These are phyloP conservation scores for Taphrorychus bicolor DNA, from an alignment of 2,888 invertebrate genomes.

Conservation along the genomic window DNA sequence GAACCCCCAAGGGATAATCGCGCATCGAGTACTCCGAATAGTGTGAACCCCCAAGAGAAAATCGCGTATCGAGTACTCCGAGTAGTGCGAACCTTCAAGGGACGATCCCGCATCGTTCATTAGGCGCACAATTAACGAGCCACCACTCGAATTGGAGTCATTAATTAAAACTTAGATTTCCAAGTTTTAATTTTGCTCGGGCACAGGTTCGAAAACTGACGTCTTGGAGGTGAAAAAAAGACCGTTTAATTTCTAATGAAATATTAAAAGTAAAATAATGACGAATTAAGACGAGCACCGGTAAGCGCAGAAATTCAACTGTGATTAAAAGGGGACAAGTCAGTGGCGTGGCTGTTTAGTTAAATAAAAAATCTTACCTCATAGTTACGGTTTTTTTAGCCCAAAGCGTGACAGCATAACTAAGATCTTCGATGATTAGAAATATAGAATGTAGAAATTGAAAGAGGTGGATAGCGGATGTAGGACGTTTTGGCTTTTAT, in stretches of 20 bases:
- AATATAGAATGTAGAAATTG: too few species aligned
- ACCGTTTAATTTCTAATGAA: slow-evolving; percentile 56
- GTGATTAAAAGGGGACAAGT: slow-evolving; percentile 54
- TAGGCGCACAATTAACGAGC: not conserved
- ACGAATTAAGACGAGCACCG: slow-evolving; percentile 60
- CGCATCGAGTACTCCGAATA: not conserved
- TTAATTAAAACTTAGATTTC: slow-evolving; percentile 39
- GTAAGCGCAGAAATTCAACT: slow-evolving; percentile 56
- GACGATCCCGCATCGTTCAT: not conserved
- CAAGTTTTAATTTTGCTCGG: slow-evolving; percentile 34
- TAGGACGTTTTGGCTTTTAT: too few species aligned
- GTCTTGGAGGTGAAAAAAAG: slow-evolving; percentile 33
- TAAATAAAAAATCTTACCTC: too few species aligned
- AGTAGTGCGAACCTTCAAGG: not conserved
- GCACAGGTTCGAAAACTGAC: slow-evolving; percentile 29
- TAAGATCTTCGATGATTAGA: too few species aligned
- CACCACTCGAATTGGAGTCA: slow-evolving; percentile 22
- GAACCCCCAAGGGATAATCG: too few species aligned
- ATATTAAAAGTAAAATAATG: slow-evolving; percentile 63
- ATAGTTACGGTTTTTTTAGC: too few species aligned
- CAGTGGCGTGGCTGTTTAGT: slow-evolving; percentile 45
- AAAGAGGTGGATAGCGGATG: too few species aligned
- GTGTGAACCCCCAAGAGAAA: not conserved
- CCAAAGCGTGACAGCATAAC: too few species aligned
- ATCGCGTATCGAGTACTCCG: too few species aligned